Conservation (phyloP, 2,888 invertebrate species). For the Desoria tigrina region DNA sequence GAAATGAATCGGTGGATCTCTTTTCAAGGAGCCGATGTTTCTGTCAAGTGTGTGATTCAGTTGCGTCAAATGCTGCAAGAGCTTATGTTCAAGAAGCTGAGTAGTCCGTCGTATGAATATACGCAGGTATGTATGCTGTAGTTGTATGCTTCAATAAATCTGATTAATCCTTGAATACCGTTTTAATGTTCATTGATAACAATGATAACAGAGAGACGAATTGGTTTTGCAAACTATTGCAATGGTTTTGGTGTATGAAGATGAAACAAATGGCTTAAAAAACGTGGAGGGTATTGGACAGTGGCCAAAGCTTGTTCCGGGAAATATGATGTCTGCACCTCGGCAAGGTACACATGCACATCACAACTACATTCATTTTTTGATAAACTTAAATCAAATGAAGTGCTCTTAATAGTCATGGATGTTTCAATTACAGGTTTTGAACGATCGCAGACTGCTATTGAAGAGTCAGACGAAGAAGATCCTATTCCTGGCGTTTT, state of each 20-base stretch:
- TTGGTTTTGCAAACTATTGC: slow-evolving; percentile 24
- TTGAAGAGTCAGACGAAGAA: no score
- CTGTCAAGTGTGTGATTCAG: slow-evolving; percentile 12
- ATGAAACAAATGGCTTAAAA: slow-evolving; percentile 31
- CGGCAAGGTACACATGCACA: slow-evolving; percentile 31
- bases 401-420: no score
- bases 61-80: slow-evolving; percentile 22
- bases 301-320: slow-evolving; percentile 46
- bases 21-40: slow-evolving; percentile 13
- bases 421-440: no score
- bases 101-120: slow-evolving; percentile 2
- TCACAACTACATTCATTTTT: no score
- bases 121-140: slow-evolving; percentile 13
- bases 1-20: slow-evolving; percentile 29
- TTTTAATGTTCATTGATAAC: no score
- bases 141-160: no score
- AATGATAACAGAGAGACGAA: slow-evolving; percentile 36
- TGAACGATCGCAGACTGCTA: no score
- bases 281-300: slow-evolving; percentile 36
- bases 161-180: no score
- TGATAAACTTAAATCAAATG: no score
- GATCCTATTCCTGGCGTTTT: no score
- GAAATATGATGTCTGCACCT: slow-evolving; percentile 43
- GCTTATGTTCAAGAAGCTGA: slow-evolving; percentile 22
- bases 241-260: slow-evolving; percentile 25